Evolutionary conservation across 2,113 vertebrate genomes (phyloP).

Genomic region (Dryoscopus gambensis): DNA sequence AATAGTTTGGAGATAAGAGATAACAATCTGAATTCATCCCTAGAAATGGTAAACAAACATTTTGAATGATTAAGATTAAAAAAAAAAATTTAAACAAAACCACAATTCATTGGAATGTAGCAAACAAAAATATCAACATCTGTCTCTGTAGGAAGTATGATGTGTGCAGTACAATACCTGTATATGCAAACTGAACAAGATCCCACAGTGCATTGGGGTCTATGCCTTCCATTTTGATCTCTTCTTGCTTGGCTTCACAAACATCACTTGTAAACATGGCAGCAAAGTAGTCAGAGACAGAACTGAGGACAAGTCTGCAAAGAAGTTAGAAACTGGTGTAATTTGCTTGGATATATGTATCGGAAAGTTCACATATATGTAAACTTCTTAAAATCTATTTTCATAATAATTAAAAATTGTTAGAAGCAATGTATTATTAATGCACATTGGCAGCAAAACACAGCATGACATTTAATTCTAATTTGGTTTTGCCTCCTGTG

Average conservation of each 20-base stretch:
- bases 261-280: conserved; percentile 85
- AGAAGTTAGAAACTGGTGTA: background rate
- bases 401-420: background rate
- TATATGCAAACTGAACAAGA: conserved; percentile 82
- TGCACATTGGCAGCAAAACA: background rate
- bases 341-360: background rate
- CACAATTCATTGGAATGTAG: background rate
- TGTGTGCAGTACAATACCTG: conserved; percentile 64
- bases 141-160: background rate
- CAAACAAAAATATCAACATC: background rate
- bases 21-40: background rate
- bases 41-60: background rate
- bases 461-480: background rate
- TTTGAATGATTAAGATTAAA: background rate
- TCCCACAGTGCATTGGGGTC: conserved; percentile 81
- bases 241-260: conserved; percentile 83
- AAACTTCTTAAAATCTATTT: background rate
- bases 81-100: background rate
- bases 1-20: background rate
- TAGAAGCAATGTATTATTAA: background rate
- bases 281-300: conserved; percentile 82
- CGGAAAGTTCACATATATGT: background rate
- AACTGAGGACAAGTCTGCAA: conserved; percentile 80
- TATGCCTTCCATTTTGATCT: conserved; percentile 84
- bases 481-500: background rate